Evolutionary conservation across 2,888 invertebrate species (phyloP).

Genomic region (Eupithecia vulgata): DNA sequence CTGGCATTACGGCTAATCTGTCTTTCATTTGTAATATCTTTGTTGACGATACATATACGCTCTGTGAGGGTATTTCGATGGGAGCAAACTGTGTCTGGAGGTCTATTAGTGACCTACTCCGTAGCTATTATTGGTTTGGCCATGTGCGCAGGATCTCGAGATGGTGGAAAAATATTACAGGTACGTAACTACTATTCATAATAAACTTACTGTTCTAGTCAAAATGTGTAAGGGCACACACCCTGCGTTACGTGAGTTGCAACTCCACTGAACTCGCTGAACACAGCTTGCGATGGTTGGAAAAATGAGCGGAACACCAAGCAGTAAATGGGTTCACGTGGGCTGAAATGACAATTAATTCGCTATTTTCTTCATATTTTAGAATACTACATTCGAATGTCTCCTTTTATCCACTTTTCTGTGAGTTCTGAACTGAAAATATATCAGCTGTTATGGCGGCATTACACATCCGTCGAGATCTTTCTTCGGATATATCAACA

Average conservation of each 20-base stretch:
- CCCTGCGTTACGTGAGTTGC: not conserved
- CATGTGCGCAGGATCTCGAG: slow-evolving; percentile 51
- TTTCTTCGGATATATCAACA: not conserved
- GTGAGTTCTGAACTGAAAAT: too few relatives aligned
- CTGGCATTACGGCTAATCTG: slow-evolving; percentile 54
- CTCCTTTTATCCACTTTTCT: not conserved
- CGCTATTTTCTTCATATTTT: not conserved
- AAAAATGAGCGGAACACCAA: not conserved
- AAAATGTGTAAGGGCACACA: not conserved
- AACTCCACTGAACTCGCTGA: not conserved
- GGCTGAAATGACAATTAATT: not conserved
- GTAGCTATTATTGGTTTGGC: slow-evolving; percentile 56
- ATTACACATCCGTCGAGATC: not conserved
- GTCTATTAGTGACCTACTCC: slow-evolving; percentile 63
- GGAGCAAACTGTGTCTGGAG: slow-evolving; percentile 69
- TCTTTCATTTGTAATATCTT: slow-evolving; percentile 51
- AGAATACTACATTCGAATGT: not conserved
- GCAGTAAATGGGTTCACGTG: not conserved
- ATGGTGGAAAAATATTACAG: slow-evolving; percentile 55
- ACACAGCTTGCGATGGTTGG: not conserved
- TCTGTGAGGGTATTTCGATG: slow-evolving; percentile 66
- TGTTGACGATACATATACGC: slow-evolving; percentile 60
- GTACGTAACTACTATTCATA: slow-evolving; percentile 33
- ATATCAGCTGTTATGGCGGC: not conserved
- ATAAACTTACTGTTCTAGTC: not conserved